Conservation (phyloP, 2,797 vertebrate genomes). For the Diglossa cyanea region DNA sequence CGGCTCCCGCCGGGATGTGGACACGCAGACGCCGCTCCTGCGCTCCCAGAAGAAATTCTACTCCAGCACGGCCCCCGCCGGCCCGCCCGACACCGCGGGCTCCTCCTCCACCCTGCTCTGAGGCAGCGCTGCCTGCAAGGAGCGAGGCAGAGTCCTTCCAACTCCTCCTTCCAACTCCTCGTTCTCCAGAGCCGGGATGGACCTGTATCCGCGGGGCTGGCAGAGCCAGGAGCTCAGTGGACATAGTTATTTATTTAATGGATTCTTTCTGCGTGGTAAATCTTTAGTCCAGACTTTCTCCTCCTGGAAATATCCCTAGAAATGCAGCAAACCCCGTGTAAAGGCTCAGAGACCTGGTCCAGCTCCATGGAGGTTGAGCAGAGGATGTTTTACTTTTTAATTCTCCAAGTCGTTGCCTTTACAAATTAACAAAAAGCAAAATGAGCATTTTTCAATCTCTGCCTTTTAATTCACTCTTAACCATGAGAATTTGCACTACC, state of each 20-base stretch:
- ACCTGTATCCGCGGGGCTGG: background rate
- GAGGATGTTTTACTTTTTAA: background rate
- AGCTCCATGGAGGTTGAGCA: background rate
- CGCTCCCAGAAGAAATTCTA: constrained; percentile 85
- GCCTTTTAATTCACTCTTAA: background rate
- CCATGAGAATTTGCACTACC: background rate
- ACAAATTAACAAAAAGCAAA: constrained; percentile 46
- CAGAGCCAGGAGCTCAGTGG: background rate
- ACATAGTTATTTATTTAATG: constrained; percentile 51
- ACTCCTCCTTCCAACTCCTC: rapidly evolving
- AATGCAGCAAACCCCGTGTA: background rate
- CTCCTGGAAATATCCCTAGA: background rate
- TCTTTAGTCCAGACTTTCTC: background rate
- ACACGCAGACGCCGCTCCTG: constrained; percentile 91
- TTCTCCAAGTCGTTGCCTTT: background rate
- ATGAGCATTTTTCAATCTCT: constrained; percentile 7
- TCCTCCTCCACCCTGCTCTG: constrained; percentile 66
- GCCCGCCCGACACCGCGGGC: background rate
- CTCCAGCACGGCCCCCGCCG: constrained; percentile 40
- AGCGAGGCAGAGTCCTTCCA: background rate
- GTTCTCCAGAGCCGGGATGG: rapidly evolving
- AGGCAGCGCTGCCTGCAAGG: background rate
- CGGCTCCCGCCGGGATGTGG: constrained; percentile 69
- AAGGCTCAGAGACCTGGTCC: background rate
- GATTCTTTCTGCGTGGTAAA: background rate